These are phyloP conservation scores for Heterocephalus glaber DNA, from an alignment of 2,113 vertebrate genomes.

Conservation along the genomic window DNA sequence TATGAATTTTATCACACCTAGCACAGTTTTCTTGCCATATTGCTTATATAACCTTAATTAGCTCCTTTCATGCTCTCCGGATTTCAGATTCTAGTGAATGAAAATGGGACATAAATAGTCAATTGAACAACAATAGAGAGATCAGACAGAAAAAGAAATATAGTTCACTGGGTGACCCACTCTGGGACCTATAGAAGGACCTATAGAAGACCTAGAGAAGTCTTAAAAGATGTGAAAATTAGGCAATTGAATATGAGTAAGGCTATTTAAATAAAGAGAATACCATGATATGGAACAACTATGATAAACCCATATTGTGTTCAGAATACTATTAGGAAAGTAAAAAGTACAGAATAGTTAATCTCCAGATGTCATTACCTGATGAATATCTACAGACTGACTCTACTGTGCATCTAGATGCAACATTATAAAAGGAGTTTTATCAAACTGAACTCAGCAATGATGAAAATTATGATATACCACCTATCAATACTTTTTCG, in stretches of 20 bases:
- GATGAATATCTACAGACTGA: neutral
- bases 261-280: neutral
- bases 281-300: neutral
- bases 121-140: neutral
- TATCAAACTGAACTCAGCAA: neutral
- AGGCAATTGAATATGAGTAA: neutral
- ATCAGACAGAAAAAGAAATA: neutral
- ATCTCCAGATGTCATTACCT: neutral
- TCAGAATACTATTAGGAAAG: neutral
- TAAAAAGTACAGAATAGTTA: neutral
- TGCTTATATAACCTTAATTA: neutral
- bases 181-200: no score
- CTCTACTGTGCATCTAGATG: neutral
- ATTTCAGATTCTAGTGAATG: neutral
- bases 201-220: neutral
- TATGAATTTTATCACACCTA: neutral
- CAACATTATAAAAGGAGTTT: neutral
- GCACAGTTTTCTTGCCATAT: neutral
- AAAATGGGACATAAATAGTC: neutral
- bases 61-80: no score
- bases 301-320: neutral
- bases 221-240: neutral
- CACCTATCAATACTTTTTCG: neutral
- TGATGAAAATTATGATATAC: neutral
- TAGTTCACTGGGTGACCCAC: neutral